Conservation (phyloP, 2,113 vertebrate species). For the Chrysemys picta region DNA sequence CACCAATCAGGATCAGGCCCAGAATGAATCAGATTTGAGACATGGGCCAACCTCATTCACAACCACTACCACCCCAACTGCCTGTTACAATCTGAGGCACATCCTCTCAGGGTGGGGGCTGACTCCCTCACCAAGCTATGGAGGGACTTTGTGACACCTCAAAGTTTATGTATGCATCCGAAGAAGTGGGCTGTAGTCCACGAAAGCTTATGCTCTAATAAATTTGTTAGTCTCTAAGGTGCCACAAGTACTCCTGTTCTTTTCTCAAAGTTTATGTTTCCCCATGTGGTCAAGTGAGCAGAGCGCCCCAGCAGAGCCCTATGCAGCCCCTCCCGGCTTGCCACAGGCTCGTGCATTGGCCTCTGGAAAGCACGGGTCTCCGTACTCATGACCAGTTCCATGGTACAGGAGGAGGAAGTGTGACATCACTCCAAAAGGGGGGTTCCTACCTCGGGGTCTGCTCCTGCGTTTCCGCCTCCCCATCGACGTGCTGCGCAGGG, state of each 20-base stretch:
- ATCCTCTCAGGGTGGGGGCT: not conserved
- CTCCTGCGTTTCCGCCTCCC: slow-evolving; percentile 88
- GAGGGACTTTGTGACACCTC: accelerated
- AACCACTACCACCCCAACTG: too few species aligned
- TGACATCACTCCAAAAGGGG: not conserved
- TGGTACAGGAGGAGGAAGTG: accelerated
- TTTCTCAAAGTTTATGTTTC: accelerated
- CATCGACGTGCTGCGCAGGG: slow-evolving; percentile 84
- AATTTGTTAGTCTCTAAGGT: too few species aligned
- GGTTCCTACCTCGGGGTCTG: slow-evolving; percentile 87
- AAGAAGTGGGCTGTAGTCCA: too few species aligned
- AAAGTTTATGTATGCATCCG: not conserved
- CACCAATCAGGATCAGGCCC: not conserved
- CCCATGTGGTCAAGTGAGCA: not conserved
- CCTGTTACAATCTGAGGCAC: not conserved
- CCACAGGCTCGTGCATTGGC: not conserved
- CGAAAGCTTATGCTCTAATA: too few species aligned
- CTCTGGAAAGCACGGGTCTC: not conserved
- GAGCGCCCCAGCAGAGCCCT: not conserved
- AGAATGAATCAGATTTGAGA: not conserved
- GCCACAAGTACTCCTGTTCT: too few species aligned
- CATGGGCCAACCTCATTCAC: not conserved
- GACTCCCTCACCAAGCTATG: accelerated
- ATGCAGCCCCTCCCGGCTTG: too few species aligned
- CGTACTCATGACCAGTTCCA: accelerated